Base-by-base conservation (phyloP, 2,113 vertebrate species). In the Triplophysa siluroides region DNA sequence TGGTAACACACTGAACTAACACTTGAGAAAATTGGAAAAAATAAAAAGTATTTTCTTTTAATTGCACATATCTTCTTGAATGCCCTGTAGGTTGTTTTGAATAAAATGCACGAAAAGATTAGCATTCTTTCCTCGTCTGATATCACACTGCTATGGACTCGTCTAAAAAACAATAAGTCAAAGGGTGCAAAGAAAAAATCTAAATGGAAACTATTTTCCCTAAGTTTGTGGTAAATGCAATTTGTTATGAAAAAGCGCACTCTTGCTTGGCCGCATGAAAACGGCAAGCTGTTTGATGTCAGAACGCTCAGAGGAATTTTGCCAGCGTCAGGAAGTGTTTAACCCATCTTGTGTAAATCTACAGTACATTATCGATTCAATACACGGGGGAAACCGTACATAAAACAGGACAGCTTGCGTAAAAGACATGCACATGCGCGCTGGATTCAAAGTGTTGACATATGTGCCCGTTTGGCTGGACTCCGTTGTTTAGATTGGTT, bases 121-220 rank as follows among this genome's bases (percentile, higher is more conserved):
- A 70, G 54, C 61, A 81, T 76, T 76, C 78, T 75, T 67, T 43
- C 9, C 74, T 69, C 81, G 68, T 80, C 85, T 84, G 76, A 84
- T 3, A 76, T 74, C 65, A 43, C 52, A 72, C 83, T 81, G 45
- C 82, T 71, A 76, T 81, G 76, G 79, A 29, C 62, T 21, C 0
- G 19, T 26, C 43, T 10, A 11, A 45, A 58, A 58, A 21, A n/a
- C 54, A 58, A 85, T 86, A 83, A 88, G 84, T 47, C 45, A 2
- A 76, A 43, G 21, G 24, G 23, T 73, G 74, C 61, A 64, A 63
- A 38, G 58, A 38, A 16, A 70, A 78, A 60, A 62, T 61, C 9
- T 29, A 71, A 83, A 64, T 82, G 84, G 66, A 50, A 82, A 81
- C 61, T 77, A 84, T 86, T 84, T 82, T 79, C 76, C 63, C 73